Conservation (phyloP, 2,797 vertebrate genomes). For the Sphaeramia orbicularis region DNA sequence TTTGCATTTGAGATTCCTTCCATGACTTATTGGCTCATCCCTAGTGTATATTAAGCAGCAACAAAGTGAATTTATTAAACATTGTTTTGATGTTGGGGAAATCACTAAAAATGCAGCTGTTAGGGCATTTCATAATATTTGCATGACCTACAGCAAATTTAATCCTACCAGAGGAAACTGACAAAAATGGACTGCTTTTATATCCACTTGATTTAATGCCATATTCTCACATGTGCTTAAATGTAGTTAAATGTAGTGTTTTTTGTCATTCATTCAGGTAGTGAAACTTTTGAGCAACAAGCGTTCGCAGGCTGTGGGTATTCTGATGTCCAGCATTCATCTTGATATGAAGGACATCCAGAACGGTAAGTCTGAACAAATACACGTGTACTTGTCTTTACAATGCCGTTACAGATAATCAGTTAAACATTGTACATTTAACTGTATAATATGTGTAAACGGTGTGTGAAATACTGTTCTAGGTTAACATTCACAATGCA, state of each 20-base stretch:
- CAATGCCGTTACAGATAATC: too few species aligned
- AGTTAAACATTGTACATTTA: too few species aligned
- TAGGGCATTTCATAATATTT: slow-evolving; percentile 51
- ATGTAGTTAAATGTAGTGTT: not conserved
- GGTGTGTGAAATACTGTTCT: too few species aligned
- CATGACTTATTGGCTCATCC: too few species aligned
- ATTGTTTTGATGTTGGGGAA: too few species aligned
- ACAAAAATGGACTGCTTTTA: slow-evolving; percentile 29
- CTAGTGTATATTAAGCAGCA: too few species aligned
- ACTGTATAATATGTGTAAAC: too few species aligned
- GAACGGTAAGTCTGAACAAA: slow-evolving; percentile 87
- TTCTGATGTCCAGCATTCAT: slow-evolving; percentile 99
- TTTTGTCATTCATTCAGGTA: slow-evolving; percentile 82
- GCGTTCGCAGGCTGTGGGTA: slow-evolving; percentile 98
- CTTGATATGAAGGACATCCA: slow-evolving; percentile 99
- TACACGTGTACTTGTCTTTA: too few species aligned
- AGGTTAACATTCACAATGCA: too few species aligned
- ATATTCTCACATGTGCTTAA: not conserved
- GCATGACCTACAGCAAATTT: slow-evolving; percentile 2
- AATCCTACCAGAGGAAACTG: slow-evolving; percentile 30
- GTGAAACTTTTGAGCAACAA: slow-evolving; percentile 97
- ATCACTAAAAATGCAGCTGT: too few species aligned
- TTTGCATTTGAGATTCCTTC: too few species aligned
- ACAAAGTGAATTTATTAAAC: too few species aligned
- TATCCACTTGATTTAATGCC: slow-evolving; percentile 22